A percentile compares a stretch with the other conserved stretches of the same genome.
Conservation (phyloP, 2,113 vertebrate genomes). For the Glaucidium brasilianum region DNA sequence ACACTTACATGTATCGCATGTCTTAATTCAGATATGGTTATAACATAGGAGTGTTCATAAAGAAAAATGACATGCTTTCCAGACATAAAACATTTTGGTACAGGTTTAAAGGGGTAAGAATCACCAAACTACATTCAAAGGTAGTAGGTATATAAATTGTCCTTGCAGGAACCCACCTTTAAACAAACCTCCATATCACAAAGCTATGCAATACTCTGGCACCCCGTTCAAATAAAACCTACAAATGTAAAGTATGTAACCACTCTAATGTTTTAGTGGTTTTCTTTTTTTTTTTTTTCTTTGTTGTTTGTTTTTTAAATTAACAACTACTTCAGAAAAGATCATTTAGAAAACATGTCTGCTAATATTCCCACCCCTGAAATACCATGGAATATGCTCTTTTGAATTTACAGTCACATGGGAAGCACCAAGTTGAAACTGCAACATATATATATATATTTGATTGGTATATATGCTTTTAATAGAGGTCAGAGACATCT, state of each 20-base stretch:
- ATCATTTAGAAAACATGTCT: background rate
- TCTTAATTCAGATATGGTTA: background rate
- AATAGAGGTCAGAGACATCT: background rate
- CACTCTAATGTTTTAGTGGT: background rate
- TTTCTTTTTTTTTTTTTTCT: fast-evolving
- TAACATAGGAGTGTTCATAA: background rate
- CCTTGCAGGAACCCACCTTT: background rate
- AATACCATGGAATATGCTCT: background rate
- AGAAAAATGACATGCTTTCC: background rate
- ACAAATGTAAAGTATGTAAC: background rate
- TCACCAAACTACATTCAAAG: background rate
- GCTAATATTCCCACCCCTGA: background rate
- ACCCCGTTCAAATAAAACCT: background rate
- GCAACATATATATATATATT: background rate
- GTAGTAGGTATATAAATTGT: background rate
- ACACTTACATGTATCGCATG: background rate
- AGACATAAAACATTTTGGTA: background rate
- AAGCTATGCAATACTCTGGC: background rate
- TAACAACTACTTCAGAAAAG: background rate
- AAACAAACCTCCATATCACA: background rate
- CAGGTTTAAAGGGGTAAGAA: background rate
- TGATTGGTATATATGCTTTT: background rate
- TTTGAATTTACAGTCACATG: background rate
- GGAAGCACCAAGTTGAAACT: background rate
- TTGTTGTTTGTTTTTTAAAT: background rate